Conservation (phyloP, 1,140 invertebrate genomes). For the Formica selysi region DNA sequence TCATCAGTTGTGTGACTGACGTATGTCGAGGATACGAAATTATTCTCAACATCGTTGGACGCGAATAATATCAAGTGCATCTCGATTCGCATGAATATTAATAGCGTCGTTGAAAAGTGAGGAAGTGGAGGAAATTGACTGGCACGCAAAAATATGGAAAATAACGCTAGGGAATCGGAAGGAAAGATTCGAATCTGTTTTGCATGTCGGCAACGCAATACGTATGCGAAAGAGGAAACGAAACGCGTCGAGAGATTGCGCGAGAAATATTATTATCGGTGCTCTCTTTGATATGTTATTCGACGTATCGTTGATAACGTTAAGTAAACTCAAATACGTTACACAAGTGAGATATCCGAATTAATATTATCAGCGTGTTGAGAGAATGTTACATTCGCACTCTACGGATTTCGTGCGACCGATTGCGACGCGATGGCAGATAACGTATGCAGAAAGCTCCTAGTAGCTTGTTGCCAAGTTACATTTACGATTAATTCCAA, state of each 20-base stretch:
- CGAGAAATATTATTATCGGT: conserved; percentile 25
- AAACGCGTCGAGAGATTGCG: conserved; percentile 35
- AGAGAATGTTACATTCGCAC: conserved; percentile 33
- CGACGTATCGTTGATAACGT: neutral
- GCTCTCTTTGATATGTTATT: neutral
- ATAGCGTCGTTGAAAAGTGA: conserved; percentile 56
- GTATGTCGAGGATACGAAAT: conserved; percentile 68
- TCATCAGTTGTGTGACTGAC: conserved; percentile 21
- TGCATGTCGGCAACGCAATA: conserved; percentile 21
- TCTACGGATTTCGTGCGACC: neutral
- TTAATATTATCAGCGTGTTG: neutral
- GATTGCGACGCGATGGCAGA: conserved; percentile 14
- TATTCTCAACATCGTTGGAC: conserved; percentile 64
- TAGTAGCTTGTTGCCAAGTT: conserved; percentile 23
- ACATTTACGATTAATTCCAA: conserved; percentile 59
- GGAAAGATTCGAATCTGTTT: conserved; percentile 40
- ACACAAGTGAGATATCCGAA: neutral
- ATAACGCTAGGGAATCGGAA: conserved; percentile 32
- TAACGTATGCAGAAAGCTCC: conserved; percentile 53
- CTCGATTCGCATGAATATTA: conserved; percentile 72
- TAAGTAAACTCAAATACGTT: conserved; percentile 21
- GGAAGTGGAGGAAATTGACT: neutral
- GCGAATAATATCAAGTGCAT: conserved; percentile 63
- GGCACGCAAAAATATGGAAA: conserved; percentile 55
- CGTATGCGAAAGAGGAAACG: neutral